A percentile compares a stretch with the other conserved stretches of the same genome.
phyloP scores from a whole-genome alignment of 2,888 invertebrate genomes.

The Thysanoteuthis rhombus region DNA sequence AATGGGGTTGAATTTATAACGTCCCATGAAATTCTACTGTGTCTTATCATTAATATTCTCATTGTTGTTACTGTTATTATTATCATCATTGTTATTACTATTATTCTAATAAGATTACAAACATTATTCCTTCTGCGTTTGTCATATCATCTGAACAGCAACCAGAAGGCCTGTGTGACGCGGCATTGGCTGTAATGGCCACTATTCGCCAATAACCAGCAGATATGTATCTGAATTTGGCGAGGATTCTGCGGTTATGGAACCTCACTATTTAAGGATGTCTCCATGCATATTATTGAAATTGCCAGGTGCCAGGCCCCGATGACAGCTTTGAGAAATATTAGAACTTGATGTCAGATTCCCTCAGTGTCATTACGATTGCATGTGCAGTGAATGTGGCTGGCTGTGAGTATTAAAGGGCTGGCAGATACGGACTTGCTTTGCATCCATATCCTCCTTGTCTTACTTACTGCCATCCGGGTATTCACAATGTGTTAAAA shows the following conservation, averaged over 20 bases:
- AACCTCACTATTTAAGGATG: constrained; percentile 12
- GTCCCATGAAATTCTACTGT: neutral
- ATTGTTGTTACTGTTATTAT: too few species aligned
- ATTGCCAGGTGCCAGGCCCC: neutral
- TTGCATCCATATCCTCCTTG: neutral
- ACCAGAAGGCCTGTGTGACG: neutral
- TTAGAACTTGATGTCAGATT: constrained; percentile 12
- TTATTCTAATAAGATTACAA: constrained; percentile 12
- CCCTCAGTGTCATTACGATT: neutral
- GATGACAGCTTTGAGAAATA: constrained; percentile 12
- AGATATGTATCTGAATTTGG: constrained; percentile 12
- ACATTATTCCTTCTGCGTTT: neutral
- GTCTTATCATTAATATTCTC: neutral
- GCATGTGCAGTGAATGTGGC: neutral
- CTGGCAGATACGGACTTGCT: neutral
- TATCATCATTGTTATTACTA: neutral
- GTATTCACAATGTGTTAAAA: neutral
- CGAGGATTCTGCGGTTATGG: neutral
- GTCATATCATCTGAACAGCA: neutral
- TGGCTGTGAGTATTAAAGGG: neutral
- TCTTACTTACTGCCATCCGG: neutral
- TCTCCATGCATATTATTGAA: constrained; percentile 12
- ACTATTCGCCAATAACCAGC: neutral
- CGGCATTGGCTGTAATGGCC: neutral
- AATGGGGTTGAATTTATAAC: neutral